phyloP scores from a whole-genome alignment of 2,113 vertebrate species.

The Dicrurus megarhynchus region DNA sequence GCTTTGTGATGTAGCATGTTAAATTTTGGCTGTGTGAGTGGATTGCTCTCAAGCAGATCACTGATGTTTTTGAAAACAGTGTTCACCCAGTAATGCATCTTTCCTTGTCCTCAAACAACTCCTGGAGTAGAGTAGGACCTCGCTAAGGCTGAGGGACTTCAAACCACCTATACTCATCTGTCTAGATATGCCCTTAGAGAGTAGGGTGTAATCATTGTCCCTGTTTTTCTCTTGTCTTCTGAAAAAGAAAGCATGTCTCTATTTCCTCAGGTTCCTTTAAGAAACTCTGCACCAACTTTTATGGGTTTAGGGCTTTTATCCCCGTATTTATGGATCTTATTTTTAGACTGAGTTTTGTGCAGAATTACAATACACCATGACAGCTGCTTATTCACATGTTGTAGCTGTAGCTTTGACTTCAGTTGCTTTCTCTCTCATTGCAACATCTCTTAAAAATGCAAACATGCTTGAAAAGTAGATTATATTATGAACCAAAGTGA shows the following conservation, averaged over 20 bases:
- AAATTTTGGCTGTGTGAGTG: not conserved
- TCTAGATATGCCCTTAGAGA: not conserved
- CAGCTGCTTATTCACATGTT: slow-evolving; percentile 20
- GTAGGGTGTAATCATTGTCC: not conserved
- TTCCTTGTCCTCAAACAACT: not conserved
- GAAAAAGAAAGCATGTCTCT: not conserved
- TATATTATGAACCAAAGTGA: not conserved
- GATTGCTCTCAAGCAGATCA: not conserved
- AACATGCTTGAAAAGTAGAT: not conserved
- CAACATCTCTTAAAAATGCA: not conserved
- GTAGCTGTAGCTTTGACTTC: slow-evolving; percentile 27
- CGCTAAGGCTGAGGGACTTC: not conserved
- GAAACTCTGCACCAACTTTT: not conserved
- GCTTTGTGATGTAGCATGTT: not conserved
- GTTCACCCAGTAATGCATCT: not conserved
- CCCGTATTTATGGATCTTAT: not conserved
- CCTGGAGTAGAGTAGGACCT: not conserved
- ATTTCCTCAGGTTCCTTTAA: not conserved
- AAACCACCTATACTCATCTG: not conserved
- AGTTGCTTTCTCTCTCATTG: slow-evolving; percentile 10
- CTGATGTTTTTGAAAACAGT: not conserved
- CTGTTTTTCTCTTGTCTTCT: not conserved
- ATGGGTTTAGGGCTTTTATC: not conserved
- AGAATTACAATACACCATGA: not conserved
- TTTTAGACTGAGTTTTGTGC: slow-evolving; percentile 3